Percentiles rank a stretch among this genome's conserved stretches.
Evolutionary conservation across 2,113 vertebrate species (phyloP).

Genomic region (Psilopogon haemacephalus): DNA sequence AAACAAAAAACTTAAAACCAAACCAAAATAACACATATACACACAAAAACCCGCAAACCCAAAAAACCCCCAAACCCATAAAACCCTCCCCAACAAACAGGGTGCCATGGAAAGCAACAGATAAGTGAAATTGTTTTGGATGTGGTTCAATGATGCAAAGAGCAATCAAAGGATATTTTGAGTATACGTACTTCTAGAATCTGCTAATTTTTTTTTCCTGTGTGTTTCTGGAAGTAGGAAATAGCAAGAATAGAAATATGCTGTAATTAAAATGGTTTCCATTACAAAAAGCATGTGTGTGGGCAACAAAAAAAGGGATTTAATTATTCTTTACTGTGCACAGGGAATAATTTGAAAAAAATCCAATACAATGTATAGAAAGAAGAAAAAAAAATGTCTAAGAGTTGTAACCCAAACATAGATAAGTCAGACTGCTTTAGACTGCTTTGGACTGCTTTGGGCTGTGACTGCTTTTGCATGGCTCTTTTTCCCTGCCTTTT

Average conservation of each 20-base stretch:
- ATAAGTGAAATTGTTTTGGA: background rate
- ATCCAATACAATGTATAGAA: background rate
- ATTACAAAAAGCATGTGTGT: background rate
- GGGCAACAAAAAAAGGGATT: background rate
- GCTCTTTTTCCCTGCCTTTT: no score
- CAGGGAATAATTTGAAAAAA: background rate
- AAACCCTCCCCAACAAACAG: background rate
- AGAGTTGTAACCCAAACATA: no score
- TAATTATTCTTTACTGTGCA: background rate
- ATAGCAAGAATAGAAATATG: background rate
- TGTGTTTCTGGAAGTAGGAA: background rate
- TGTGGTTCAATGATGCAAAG: background rate
- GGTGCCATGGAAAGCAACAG: background rate
- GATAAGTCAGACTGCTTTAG: no score
- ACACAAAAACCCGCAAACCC: no score
- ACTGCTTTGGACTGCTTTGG: no score
- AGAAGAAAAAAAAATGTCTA: no score
- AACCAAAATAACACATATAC: no score
- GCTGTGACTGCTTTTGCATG: no score
- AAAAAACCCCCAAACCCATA: no score
- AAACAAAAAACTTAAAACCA: no score
- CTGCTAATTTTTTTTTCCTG: background rate
- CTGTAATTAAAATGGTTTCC: constrained; percentile 4
- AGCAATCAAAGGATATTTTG: background rate
- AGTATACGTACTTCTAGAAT: background rate